Percentiles rank a stretch among this genome's conserved stretches.
Conservation (phyloP, 2,888 invertebrate genomes). For the Cheilosia pagana region DNA sequence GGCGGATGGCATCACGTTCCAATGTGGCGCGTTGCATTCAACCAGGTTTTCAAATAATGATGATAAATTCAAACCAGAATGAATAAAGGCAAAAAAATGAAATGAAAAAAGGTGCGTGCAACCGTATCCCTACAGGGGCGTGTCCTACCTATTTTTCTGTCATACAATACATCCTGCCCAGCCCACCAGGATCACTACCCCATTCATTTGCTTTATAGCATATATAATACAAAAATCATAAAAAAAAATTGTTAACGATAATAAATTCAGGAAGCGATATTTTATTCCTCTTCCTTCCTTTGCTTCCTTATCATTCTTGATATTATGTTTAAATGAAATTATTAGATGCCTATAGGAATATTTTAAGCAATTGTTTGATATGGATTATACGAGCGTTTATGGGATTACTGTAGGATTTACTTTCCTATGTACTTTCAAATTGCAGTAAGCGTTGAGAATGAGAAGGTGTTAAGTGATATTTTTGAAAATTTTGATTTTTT, state of each 20-base stretch:
- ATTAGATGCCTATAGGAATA: background rate
- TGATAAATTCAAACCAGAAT: slow-evolving; percentile 72
- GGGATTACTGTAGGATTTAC: background rate
- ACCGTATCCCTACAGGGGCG: slow-evolving; percentile 73
- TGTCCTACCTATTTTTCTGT: slow-evolving; percentile 75
- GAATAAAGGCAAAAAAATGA: slow-evolving; percentile 38
- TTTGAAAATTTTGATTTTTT: too few species aligned
- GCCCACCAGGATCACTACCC: slow-evolving; percentile 72
- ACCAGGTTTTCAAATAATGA: slow-evolving; percentile 73
- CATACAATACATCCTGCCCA: slow-evolving; percentile 75
- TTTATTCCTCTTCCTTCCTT: slow-evolving; percentile 60
- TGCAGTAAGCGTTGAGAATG: too few species aligned
- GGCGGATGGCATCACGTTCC: slow-evolving; percentile 74
- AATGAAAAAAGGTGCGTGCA: slow-evolving; percentile 74
- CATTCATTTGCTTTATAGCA: slow-evolving; percentile 70
- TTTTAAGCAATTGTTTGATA: slow-evolving; percentile 1
- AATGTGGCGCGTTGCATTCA: slow-evolving; percentile 69
- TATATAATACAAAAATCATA: slow-evolving; percentile 71
- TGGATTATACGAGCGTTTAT: background rate
- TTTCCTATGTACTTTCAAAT: background rate
- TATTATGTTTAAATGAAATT: slow-evolving; percentile 2
- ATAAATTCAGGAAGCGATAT: slow-evolving; percentile 73
- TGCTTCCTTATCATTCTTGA: slow-evolving; percentile 11
- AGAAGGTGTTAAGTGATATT: too few species aligned
- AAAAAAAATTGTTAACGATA: slow-evolving; percentile 60